Base-by-base conservation (phyloP, 1,140 invertebrate genomes). In the Drosophila azteca region DNA sequence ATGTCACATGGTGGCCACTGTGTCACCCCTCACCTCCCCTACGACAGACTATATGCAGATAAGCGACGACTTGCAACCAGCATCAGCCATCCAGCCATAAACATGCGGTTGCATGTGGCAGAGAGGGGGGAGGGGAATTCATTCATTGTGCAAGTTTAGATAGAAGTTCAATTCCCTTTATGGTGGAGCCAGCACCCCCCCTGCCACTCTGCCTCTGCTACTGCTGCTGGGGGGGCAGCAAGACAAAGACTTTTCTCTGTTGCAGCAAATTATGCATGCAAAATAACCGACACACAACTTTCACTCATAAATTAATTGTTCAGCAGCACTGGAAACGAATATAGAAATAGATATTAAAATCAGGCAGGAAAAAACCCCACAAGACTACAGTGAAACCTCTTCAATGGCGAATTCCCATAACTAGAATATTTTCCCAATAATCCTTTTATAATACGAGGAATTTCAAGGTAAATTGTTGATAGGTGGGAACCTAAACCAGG, bases 291-390 rank as follows among this genome's bases (percentile, higher is more conserved):
- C 31, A 60, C 53, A 69, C 67, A 87, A 88, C 83, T 87, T 87
- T 87, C 83, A 79, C 83, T 88, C 82, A 82, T 87, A 88, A 87
- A 87, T 87, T 87, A 87, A 82, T 85, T 85, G 81, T 69, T 81
- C 51, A 35, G 22, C 22, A 24, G 2, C 43, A 48, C 11, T 51
- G 35, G 29, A 70, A 58, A 72, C 53, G 67, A 57, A 26, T 11
- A 24, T 13, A 43, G 11, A 55, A 29, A 63, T 11, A 11, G 11
- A 35, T 39, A 39, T 39, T 39, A 3, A 39, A 39, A 39, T 11
- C 35, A 39, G 11, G 35, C 35, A 13, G 1, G 1, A 20, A 20
- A 20, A 39, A 39, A 39, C 4, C 3, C 31, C 31, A 31, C 35
- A 39, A 39, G 17, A 35, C 31, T 13, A 39, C 35, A 39, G 31